Evolutionary conservation across 2,797 vertebrate genomes (phyloP).

Genomic region (Epinephelus awoara): DNA sequence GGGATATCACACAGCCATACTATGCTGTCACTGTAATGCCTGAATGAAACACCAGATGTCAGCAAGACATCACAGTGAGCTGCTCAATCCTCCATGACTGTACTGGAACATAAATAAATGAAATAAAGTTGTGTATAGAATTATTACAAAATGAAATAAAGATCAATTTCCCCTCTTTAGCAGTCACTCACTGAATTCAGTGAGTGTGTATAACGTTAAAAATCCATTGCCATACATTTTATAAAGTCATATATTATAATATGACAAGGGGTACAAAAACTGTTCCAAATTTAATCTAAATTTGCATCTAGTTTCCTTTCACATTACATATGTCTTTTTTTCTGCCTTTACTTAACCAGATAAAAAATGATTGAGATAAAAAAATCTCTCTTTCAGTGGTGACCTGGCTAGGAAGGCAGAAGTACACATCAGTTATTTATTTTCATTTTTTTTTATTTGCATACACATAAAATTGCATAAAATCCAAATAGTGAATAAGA

Average conservation of each 20-base stretch:
- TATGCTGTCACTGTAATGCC: neutral
- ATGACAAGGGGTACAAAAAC: neutral
- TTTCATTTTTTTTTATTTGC: too few relatives aligned
- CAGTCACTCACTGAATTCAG: too few relatives aligned
- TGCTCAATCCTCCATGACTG: neutral
- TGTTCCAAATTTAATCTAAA: neutral
- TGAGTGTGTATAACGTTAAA: neutral
- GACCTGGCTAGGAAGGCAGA: too few relatives aligned
- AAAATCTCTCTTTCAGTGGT: too few relatives aligned
- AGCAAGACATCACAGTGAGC: conserved; percentile 13
- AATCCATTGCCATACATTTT: neutral
- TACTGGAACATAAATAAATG: neutral
- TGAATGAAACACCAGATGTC: conserved; percentile 53
- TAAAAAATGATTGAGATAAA: too few relatives aligned
- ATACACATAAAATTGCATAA: too few relatives aligned
- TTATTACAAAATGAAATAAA: too few relatives aligned
- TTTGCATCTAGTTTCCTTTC: neutral
- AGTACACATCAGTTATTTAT: too few relatives aligned
- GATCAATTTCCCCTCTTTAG: too few relatives aligned
- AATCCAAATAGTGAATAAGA: too few relatives aligned
- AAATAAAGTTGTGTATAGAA: neutral
- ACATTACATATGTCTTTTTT: neutral
- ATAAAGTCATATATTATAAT: neutral
- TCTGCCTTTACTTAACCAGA: too few relatives aligned
- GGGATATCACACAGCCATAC: conserved; percentile 8